A percentile compares a stretch with the other conserved stretches of the same genome.
Evolutionary conservation across 2,888 invertebrate genomes (phyloP).

Genomic region (Colostygia pectinataria): DNA sequence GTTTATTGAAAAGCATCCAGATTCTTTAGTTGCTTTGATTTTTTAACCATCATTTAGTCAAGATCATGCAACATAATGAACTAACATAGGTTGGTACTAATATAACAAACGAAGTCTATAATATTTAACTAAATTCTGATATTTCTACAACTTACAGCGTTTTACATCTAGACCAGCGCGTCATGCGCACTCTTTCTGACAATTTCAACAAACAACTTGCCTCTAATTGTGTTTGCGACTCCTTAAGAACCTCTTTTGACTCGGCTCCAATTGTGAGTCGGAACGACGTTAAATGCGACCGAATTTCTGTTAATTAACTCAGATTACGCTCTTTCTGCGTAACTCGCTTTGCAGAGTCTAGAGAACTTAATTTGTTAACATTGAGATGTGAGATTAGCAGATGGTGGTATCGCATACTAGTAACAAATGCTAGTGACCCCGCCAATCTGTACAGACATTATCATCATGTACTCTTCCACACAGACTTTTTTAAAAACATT

Average conservation of each 20-base stretch:
- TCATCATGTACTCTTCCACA: too few species aligned
- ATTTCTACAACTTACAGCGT: not conserved
- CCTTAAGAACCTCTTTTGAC: slow-evolving; percentile 75
- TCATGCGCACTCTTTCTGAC: slow-evolving; percentile 68
- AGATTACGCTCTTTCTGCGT: slow-evolving; percentile 72
- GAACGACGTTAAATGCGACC: slow-evolving; percentile 75
- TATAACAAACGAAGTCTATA: too few species aligned
- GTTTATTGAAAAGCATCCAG: too few species aligned
- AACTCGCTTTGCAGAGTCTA: slow-evolving; percentile 62
- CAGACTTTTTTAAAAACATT: too few species aligned
- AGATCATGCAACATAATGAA: too few species aligned
- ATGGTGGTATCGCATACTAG: too few species aligned
- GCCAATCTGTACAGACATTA: too few species aligned
- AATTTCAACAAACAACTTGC: slow-evolving; percentile 70
- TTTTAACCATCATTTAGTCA: too few species aligned
- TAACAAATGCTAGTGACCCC: too few species aligned
- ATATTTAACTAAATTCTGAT: too few species aligned
- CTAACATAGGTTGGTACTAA: too few species aligned
- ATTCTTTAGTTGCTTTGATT: too few species aligned
- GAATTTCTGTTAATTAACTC: slow-evolving; percentile 78
- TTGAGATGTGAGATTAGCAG: not conserved
- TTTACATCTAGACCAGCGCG: slow-evolving; percentile 33
- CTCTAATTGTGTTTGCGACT: slow-evolving; percentile 77
- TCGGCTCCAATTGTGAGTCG: slow-evolving; percentile 71
- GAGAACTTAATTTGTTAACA: slow-evolving; percentile 27